These are phyloP conservation scores for Australoheros facetus DNA, from an alignment of 2,797 vertebrate species.

Conservation along the genomic window DNA sequence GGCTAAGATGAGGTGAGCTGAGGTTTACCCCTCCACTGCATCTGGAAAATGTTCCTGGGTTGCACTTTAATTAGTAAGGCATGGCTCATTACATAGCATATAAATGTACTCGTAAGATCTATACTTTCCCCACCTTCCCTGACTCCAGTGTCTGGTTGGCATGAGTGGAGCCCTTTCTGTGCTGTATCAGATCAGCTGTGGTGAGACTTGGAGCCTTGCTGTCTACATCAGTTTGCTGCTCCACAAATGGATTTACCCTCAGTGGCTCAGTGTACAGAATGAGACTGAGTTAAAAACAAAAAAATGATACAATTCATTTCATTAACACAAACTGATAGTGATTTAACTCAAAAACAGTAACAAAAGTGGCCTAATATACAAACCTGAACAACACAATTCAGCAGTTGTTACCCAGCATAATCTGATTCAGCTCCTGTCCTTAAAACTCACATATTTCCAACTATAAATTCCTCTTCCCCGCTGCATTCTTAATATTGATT, in stretches of 20 bases:
- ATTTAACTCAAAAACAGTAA: background rate
- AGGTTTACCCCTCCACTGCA: conserved; percentile 28
- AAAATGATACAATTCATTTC: background rate
- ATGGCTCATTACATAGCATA: conserved; percentile 63
- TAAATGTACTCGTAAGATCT: conserved; percentile 60
- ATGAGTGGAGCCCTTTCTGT: conserved; percentile 55
- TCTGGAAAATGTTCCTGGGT: conserved; percentile 51
- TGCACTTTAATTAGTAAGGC: conserved; percentile 61
- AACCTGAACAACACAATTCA: background rate
- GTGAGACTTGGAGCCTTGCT: conserved; percentile 73
- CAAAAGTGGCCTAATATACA: background rate
- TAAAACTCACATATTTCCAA: background rate
- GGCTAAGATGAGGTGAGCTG: conserved; percentile 37
- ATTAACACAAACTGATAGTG: background rate
- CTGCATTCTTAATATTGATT: background rate
- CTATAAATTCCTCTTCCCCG: background rate
- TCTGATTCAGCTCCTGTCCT: background rate
- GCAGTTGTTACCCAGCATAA: background rate
- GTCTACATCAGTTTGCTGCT: conserved; percentile 63
- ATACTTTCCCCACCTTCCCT: conserved; percentile 8
- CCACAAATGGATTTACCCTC: conserved; percentile 33
- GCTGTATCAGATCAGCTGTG: conserved; percentile 76
- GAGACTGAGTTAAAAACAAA: background rate
- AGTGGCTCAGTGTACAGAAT: background rate
- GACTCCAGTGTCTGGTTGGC: conserved; percentile 64